phyloP scores from a whole-genome alignment of 2,888 invertebrate genomes.

The Ferrisia virgata region DNA sequence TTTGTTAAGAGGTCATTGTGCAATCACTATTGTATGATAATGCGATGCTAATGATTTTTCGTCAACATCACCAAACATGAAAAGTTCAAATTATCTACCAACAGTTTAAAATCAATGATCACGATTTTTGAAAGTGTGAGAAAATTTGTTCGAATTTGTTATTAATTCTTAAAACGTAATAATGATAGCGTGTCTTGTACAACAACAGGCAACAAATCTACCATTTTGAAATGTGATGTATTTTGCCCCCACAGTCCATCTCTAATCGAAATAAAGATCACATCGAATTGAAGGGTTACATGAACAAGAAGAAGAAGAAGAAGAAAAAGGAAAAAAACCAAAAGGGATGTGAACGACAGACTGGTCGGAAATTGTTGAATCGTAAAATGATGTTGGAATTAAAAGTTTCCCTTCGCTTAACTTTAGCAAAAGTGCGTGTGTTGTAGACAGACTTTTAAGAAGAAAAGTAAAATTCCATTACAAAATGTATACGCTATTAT shows the following conservation, averaged over 20 bases:
- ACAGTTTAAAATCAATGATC: neutral
- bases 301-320: neutral
- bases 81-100: neutral
- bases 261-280: slow-evolving; percentile 1
- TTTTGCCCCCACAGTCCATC: neutral
- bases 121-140: slow-evolving; percentile 8
- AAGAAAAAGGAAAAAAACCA: too few relatives aligned
- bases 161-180: neutral
- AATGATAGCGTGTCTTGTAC: neutral
- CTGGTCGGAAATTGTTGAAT: slow-evolving; percentile 39
- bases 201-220: neutral
- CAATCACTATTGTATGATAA: slow-evolving; percentile 21
- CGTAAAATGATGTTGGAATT: slow-evolving; percentile 36
- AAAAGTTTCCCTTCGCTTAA: slow-evolving; percentile 40
- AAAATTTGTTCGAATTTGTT: neutral
- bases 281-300: neutral
- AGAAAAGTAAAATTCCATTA: slow-evolving; percentile 35
- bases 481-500: slow-evolving; percentile 39
- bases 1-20: neutral
- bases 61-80: neutral
- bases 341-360: slow-evolving; percentile 40
- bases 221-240: neutral
- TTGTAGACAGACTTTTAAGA: slow-evolving; percentile 34
- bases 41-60: slow-evolving; percentile 7
- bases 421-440: slow-evolving; percentile 27